These are phyloP conservation scores for Bradypus variegatus DNA, from an alignment of 2,797 vertebrate species.

Conservation along the genomic window DNA sequence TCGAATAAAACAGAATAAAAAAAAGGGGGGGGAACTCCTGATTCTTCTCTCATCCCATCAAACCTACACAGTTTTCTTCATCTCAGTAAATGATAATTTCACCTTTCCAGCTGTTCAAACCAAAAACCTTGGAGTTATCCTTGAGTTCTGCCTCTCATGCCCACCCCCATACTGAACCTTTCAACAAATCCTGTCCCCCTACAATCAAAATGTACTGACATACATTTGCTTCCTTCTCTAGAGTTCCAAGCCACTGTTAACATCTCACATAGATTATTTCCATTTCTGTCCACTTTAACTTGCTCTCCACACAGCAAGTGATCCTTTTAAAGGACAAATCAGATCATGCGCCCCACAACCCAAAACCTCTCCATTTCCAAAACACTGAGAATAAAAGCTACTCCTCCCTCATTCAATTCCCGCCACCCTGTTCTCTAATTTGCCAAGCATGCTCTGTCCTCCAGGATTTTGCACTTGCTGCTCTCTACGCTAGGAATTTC, in stretches of 20 bases:
- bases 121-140: neutral
- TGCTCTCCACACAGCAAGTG: neutral
- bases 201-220: neutral
- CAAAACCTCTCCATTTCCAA: neutral
- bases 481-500: neutral
- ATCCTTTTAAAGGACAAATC: neutral
- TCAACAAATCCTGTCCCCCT: neutral
- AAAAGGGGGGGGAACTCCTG: neutral
- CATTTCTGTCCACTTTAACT: neutral
- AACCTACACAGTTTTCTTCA: neutral
- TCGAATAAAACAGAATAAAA: too few relatives aligned
- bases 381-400: neutral
- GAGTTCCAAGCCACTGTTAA: neutral
- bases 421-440: neutral
- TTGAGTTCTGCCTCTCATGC: neutral
- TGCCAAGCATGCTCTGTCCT: neutral
- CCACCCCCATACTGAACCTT: neutral
- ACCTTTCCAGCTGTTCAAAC: neutral
- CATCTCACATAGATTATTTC: neutral
- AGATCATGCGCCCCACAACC: neutral
- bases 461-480: neutral
- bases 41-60: neutral
- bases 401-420: neutral
- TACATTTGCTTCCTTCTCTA: neutral
- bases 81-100: neutral